Evolutionary conservation across 2,797 vertebrate species (phyloP).

Genomic region (Pampus argenteus): DNA sequence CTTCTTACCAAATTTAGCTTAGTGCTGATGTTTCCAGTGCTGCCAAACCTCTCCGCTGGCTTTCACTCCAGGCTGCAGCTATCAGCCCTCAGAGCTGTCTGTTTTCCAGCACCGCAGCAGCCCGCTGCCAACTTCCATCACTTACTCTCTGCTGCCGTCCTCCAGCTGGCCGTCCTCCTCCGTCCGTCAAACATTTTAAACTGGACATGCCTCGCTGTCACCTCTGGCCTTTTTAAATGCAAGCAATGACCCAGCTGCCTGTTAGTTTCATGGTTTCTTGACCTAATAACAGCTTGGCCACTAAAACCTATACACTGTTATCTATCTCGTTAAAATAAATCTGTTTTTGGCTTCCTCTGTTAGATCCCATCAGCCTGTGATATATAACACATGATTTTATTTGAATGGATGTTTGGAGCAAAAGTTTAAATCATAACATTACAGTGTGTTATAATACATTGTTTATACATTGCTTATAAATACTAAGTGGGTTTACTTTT

Average conservation of each 20-base stretch:
- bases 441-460: too few relatives aligned
- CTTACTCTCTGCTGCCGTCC: neutral
- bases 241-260: neutral
- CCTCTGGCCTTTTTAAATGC: neutral
- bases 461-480: too few relatives aligned
- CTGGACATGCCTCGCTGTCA: neutral
- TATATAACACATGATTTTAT: neutral
- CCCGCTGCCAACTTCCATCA: constrained; percentile 22
- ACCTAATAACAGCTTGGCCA: neutral
- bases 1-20: constrained; percentile 14
- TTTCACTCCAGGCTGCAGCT: constrained; percentile 9
- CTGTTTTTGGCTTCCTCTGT: neutral
- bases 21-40: neutral
- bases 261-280: neutral
- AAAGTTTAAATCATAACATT: neutral
- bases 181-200: neutral
- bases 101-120: neutral
- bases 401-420: neutral
- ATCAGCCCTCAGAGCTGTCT: constrained; percentile 17
- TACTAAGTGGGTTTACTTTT: too few relatives aligned
- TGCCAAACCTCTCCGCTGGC: constrained; percentile 15
- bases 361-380: neutral
- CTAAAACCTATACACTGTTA: neutral
- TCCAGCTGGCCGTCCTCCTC: constrained; percentile 20
- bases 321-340: neutral